Percentiles rank a stretch among this genome's conserved stretches.
phyloP scores from a whole-genome alignment of 2,113 vertebrate genomes.

The Pygoscelis adeliae region DNA sequence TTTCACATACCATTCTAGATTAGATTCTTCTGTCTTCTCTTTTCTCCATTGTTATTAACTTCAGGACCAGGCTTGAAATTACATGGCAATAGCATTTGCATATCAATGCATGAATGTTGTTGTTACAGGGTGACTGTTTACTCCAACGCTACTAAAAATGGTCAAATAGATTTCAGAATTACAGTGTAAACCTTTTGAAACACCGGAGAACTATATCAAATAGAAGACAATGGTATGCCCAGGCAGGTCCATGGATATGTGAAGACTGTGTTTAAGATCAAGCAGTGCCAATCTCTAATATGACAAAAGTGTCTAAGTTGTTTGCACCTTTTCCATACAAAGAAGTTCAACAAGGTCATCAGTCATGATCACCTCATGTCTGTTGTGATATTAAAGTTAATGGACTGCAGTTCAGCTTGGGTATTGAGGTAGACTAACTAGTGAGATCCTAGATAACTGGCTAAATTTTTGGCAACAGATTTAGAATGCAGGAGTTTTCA shows the following conservation, averaged over 20 bases:
- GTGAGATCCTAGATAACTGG: not conserved
- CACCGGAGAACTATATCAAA: not conserved
- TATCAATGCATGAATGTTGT: not conserved
- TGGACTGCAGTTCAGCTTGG: not conserved
- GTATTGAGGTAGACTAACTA: not conserved
- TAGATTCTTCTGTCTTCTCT: not conserved
- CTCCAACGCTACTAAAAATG: not conserved
- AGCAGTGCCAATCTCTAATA: not conserved
- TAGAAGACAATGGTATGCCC: not conserved
- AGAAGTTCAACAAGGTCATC: not conserved
- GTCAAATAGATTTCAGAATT: not conserved
- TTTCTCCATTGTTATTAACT: not conserved
- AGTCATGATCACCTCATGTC: not conserved
- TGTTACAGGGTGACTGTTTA: not conserved
- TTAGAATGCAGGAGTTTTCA: not conserved
- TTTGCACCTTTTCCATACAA: not conserved
- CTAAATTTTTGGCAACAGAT: not conserved
- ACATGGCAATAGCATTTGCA: not conserved
- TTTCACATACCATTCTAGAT: not conserved
- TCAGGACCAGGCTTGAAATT: not conserved
- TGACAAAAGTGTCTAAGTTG: not conserved
- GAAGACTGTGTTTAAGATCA: not conserved
- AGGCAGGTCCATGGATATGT: not conserved
- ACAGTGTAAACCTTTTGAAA: not conserved
- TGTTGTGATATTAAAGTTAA: not conserved